Conservation (phyloP, 2,888 invertebrate genomes). For the Cantharis nigra region DNA sequence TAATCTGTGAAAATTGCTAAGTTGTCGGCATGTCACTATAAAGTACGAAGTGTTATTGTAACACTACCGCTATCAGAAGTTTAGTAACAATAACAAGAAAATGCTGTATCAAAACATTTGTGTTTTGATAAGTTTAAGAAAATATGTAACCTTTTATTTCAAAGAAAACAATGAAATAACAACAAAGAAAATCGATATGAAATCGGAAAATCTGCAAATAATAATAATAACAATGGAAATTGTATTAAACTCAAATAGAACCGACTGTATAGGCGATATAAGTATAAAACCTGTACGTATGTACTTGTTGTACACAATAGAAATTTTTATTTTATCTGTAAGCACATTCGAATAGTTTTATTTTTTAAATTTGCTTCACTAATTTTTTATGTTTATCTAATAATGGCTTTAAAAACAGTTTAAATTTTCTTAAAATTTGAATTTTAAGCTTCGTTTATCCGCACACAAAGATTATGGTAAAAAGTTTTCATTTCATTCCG, state of each 20-base stretch:
- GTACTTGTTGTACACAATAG: no score
- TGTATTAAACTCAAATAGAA: not conserved
- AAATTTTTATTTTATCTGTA: not conserved
- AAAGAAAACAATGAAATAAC: not conserved
- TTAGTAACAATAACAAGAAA: not conserved
- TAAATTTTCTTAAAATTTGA: not conserved
- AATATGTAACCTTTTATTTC: not conserved
- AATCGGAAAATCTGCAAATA: not conserved
- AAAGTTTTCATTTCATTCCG: not conserved
- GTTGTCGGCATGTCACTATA: not conserved
- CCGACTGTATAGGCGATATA: not conserved
- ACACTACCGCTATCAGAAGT: not conserved
- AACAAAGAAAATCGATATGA: not conserved
- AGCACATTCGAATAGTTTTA: not conserved
- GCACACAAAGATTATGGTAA: not conserved
- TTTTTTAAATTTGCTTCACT: not conserved
- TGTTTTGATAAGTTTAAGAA: not conserved
- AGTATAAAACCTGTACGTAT: not conserved
- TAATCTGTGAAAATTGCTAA: not conserved
- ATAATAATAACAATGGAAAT: not conserved
- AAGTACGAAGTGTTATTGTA: not conserved
- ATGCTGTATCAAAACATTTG: not conserved
- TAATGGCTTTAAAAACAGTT: not conserved
- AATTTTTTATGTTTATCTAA: not conserved
- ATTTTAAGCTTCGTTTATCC: not conserved